phyloP scores from a whole-genome alignment of 2,113 vertebrate species.

The Myanophis thanlyinensis region DNA sequence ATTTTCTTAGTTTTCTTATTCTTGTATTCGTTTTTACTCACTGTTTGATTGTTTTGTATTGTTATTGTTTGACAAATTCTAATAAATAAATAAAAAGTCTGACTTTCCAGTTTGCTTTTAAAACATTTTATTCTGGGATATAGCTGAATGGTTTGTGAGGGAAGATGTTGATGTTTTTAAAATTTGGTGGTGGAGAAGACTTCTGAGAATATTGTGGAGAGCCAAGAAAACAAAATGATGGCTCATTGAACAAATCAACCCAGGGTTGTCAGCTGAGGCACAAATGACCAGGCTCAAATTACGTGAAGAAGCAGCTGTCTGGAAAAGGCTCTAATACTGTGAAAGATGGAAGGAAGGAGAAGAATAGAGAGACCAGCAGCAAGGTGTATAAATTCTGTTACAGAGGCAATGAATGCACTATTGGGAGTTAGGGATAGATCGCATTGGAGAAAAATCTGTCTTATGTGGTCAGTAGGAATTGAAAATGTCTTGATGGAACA shows the following conservation, averaged over 20 bases:
- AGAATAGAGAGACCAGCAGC: background rate
- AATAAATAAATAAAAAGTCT: too few relatives aligned
- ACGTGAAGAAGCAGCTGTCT: background rate
- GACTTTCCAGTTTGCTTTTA: background rate
- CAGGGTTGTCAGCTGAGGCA: background rate
- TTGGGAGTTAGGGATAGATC: background rate
- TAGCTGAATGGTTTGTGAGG: background rate
- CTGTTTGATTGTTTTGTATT: too few relatives aligned
- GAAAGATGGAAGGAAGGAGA: background rate
- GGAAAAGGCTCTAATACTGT: background rate
- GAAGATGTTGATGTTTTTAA: background rate
- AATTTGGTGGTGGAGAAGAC: background rate
- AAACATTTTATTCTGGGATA: background rate
- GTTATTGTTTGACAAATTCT: too few relatives aligned
- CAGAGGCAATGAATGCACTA: background rate
- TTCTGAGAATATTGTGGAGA: background rate
- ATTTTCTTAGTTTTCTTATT: too few relatives aligned
- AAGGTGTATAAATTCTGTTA: background rate
- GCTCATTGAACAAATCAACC: background rate
- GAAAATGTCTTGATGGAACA: background rate
- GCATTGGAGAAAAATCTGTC: background rate
- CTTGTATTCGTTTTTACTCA: too few relatives aligned
- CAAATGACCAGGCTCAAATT: background rate
- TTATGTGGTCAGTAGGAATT: background rate
- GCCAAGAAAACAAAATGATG: background rate